Percentiles rank a stretch among this genome's conserved stretches.
Evolutionary conservation across 1,140 invertebrate species (phyloP).

Genomic region (Phymastichus coffea): DNA sequence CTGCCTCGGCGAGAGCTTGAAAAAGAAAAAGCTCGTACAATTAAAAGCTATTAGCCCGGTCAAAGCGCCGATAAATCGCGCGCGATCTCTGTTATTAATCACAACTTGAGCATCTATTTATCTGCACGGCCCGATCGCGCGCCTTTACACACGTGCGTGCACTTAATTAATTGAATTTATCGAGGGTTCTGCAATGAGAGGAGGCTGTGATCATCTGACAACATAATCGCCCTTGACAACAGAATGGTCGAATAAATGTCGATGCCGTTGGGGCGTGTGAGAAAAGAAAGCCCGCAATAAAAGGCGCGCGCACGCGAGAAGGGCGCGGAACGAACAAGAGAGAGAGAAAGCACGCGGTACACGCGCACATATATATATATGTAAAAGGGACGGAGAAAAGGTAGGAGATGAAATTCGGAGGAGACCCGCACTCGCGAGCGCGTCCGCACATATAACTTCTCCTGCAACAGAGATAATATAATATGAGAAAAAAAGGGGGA

Average conservation of each 20-base stretch:
- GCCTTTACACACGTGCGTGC: no score
- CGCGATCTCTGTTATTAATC: constrained; percentile 21
- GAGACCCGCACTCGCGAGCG: neutral
- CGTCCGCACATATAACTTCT: neutral
- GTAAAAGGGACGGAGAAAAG: neutral
- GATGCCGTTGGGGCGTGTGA: constrained; percentile 5
- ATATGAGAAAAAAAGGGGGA: neutral
- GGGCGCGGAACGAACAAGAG: neutral
- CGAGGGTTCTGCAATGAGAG: constrained; percentile 13
- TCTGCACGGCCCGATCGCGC: neutral
- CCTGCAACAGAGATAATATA: no score
- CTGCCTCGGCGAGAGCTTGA: neutral
- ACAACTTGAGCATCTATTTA: constrained; percentile 24
- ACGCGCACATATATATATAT: neutral
- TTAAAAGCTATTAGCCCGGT: constrained; percentile 22
- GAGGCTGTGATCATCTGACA: constrained; percentile 25
- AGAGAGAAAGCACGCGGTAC: neutral
- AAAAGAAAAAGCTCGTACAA: constrained; percentile 15
- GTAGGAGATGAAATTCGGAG: neutral
- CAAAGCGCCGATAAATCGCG: constrained; percentile 23
- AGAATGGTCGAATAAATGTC: constrained; percentile 29
- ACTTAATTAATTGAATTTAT: constrained; percentile 29
- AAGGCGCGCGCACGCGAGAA: neutral
- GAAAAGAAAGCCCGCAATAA: constrained; percentile 1
- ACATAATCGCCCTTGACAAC: constrained; percentile 28